phyloP scores from a whole-genome alignment of 2,113 vertebrate species.

The Dryoscopus gambensis region DNA sequence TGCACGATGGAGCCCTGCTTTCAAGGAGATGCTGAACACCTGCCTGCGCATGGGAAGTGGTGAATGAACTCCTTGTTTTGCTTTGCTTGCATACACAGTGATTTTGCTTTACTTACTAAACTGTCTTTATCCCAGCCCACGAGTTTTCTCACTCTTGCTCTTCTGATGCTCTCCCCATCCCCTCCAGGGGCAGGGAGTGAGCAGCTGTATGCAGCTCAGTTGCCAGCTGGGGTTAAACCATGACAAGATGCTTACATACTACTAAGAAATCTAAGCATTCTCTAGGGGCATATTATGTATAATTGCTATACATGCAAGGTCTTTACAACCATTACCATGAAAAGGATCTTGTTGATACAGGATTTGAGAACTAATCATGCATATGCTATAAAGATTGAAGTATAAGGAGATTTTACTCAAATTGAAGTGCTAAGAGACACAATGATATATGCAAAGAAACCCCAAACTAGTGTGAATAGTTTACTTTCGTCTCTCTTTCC shows the following conservation, averaged over 20 bases:
- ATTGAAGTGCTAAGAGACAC: neutral
- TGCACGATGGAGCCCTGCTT: neutral
- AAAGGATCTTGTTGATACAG: conserved; percentile 10
- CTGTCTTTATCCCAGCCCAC: neutral
- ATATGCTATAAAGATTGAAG: neutral
- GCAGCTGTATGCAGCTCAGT: neutral
- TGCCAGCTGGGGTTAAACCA: neutral
- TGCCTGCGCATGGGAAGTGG: neutral
- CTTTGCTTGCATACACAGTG: neutral
- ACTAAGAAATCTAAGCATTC: neutral
- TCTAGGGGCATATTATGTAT: conserved; percentile 3
- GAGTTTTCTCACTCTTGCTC: neutral
- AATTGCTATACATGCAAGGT: neutral
- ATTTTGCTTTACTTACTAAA: neutral
- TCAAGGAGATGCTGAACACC: neutral
- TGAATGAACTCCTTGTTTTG: neutral
- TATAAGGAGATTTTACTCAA: neutral
- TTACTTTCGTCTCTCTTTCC: neutral
- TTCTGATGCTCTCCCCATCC: neutral
- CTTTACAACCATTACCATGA: neutral
- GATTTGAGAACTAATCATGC: conserved; percentile 17
- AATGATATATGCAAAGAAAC: neutral
- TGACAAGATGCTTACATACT: neutral
- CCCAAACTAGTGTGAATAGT: neutral
- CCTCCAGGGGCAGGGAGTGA: neutral